phyloP scores from a whole-genome alignment of 2,113 vertebrate genomes.

The Cettia cetti region DNA sequence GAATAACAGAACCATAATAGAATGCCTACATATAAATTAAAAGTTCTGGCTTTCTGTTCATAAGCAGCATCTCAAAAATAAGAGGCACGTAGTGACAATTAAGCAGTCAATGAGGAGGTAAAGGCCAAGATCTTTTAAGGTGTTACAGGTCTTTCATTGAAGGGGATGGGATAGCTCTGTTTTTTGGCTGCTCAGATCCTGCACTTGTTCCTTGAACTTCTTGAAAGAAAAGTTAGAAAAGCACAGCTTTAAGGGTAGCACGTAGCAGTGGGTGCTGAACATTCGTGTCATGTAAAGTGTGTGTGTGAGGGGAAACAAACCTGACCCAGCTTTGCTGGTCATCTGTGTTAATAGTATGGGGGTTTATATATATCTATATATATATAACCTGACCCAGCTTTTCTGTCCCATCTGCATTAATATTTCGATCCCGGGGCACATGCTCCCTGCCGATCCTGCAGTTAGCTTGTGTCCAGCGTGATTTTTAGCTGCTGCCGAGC shows the following conservation, averaged over 20 bases:
- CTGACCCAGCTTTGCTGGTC: background rate
- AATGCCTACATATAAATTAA: fast-evolving
- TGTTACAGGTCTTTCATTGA: fast-evolving
- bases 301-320: background rate
- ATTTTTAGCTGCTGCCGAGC: background rate
- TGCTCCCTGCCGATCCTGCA: fast-evolving
- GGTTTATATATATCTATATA: no score
- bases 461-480: fast-evolving
- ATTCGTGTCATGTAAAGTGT: fast-evolving
- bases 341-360: background rate
- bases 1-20: no score
- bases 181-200: background rate
- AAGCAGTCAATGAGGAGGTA: background rate
- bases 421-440: fast-evolving
- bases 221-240: background rate
- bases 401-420: background rate
- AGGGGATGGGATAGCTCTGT: background rate
- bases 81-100: no score
- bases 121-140: background rate
- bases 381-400: background rate
- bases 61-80: background rate
- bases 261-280: background rate
- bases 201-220: background rate
- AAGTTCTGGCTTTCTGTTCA: background rate
- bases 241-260: background rate